Conservation (phyloP, 2,113 vertebrate species). For the Oryzias curvinotus region DNA sequence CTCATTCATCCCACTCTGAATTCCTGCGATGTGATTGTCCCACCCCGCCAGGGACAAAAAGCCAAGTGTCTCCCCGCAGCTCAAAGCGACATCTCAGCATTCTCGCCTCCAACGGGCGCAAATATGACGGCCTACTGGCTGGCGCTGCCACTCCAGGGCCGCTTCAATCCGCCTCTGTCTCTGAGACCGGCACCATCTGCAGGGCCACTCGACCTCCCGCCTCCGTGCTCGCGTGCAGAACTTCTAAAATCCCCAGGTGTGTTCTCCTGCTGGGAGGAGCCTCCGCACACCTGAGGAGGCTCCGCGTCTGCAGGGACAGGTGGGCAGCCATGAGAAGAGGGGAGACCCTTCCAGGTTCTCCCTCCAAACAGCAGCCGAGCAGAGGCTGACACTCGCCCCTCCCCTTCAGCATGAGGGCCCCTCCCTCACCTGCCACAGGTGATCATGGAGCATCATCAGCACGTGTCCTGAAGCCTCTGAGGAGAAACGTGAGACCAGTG, state of each 20-base stretch:
- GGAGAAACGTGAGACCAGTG: constrained; percentile 34
- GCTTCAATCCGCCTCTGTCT: constrained; percentile 70
- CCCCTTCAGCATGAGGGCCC: not conserved
- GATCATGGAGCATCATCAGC: constrained; percentile 34
- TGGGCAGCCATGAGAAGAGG: too few species aligned
- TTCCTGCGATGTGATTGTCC: constrained; percentile 65
- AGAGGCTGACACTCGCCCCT: too few species aligned
- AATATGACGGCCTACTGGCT: constrained; percentile 69
- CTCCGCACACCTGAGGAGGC: too few species aligned
- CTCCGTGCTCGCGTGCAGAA: constrained; percentile 42
- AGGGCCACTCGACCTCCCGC: constrained; percentile 21
- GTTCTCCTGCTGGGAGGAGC: not conserved
- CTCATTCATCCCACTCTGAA: constrained; percentile 72
- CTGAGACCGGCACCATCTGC: constrained; percentile 8
- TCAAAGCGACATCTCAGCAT: constrained; percentile 80
- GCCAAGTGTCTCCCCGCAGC: constrained; percentile 62
- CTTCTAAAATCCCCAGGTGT: constrained; percentile 42
- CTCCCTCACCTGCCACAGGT: constrained; percentile 16
- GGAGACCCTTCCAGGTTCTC: not conserved
- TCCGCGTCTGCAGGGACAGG: too few species aligned
- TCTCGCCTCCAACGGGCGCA: constrained; percentile 73
- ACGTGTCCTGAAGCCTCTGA: constrained; percentile 35
- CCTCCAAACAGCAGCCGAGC: not conserved
- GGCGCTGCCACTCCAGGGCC: constrained; percentile 62
- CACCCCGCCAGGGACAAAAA: constrained; percentile 62